Percentiles rank a stretch among this genome's conserved stretches.
Evolutionary conservation across 2,888 invertebrate genomes (phyloP).

Genomic region (Chaetogeoica ovagalla): DNA sequence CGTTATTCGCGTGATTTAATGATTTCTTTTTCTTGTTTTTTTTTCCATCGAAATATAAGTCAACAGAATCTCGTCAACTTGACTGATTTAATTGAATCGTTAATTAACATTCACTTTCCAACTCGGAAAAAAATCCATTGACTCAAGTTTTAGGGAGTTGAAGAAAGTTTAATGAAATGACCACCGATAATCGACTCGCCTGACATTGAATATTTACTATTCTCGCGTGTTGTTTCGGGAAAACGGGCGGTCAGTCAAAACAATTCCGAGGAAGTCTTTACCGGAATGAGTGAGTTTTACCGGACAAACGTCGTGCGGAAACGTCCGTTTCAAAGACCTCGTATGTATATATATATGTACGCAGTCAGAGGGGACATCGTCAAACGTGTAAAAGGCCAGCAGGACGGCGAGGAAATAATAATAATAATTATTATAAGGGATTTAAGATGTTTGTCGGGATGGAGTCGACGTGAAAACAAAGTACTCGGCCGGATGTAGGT

Average conservation of each 20-base stretch:
- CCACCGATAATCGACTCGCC: no score
- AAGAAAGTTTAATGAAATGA: no score
- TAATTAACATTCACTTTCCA: no score
- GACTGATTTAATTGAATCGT: no score
- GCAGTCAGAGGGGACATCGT: neutral
- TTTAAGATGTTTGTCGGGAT: neutral
- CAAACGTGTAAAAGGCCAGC: neutral
- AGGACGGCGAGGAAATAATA: neutral
- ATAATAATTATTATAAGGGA: conserved; percentile 14
- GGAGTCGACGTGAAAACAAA: neutral
- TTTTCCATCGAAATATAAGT: no score
- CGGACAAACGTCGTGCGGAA: neutral
- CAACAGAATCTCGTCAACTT: no score
- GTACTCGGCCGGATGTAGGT: neutral
- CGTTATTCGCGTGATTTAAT: no score
- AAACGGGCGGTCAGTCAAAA: neutral
- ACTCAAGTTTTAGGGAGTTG: no score
- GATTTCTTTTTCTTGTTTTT: no score
- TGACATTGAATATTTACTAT: no score
- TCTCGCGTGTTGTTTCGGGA: neutral
- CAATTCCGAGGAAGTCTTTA: neutral
- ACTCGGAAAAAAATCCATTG: no score
- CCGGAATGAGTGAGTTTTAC: neutral
- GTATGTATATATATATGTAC: neutral
- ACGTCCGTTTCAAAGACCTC: neutral